A percentile compares a stretch with the other conserved stretches of the same genome.
Evolutionary conservation across 1,140 invertebrate species (phyloP).

Genomic region (Bombus picipes): DNA sequence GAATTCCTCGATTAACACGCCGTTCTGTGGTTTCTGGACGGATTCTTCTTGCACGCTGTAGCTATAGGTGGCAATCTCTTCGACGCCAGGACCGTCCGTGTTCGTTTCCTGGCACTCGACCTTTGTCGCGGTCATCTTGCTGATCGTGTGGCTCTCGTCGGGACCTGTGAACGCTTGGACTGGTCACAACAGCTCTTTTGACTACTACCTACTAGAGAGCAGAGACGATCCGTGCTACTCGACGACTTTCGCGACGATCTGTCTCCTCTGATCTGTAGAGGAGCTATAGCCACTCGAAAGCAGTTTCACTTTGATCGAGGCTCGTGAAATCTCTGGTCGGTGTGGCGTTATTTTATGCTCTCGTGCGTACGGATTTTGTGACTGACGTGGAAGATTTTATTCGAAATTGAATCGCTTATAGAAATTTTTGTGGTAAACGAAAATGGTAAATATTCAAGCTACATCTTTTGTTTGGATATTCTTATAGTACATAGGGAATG

Average conservation of each 20-base stretch:
- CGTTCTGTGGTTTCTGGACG: slow-evolving; percentile 77
- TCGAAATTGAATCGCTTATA: neutral
- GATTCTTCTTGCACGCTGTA: slow-evolving; percentile 79
- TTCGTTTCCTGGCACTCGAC: slow-evolving; percentile 84
- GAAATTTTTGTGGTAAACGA: neutral
- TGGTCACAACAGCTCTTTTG: slow-evolving; percentile 46
- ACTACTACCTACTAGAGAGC: slow-evolving; percentile 19
- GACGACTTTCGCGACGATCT: neutral
- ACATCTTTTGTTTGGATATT: too few relatives aligned
- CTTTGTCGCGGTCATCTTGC: slow-evolving; percentile 86
- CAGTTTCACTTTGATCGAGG: slow-evolving; percentile 2
- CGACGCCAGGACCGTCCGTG: slow-evolving; percentile 83
- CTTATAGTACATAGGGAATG: too few relatives aligned
- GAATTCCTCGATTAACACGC: slow-evolving; percentile 84
- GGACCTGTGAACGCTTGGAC: slow-evolving; percentile 83
- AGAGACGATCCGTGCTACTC: neutral
- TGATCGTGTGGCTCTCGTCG: slow-evolving; percentile 86
- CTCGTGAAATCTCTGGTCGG: slow-evolving; percentile 25
- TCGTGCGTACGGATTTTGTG: neutral
- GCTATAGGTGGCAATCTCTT: slow-evolving; percentile 86
- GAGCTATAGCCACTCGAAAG: slow-evolving; percentile 23
- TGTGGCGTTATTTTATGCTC: slow-evolving; percentile 31
- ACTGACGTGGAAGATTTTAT: neutral
- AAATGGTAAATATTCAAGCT: neutral
- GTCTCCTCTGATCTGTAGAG: neutral